Evolutionary conservation across 2,888 invertebrate genomes (phyloP), one percentile per base, ranked within the genome.

Genomic region (Morinoia aosen): DNA sequence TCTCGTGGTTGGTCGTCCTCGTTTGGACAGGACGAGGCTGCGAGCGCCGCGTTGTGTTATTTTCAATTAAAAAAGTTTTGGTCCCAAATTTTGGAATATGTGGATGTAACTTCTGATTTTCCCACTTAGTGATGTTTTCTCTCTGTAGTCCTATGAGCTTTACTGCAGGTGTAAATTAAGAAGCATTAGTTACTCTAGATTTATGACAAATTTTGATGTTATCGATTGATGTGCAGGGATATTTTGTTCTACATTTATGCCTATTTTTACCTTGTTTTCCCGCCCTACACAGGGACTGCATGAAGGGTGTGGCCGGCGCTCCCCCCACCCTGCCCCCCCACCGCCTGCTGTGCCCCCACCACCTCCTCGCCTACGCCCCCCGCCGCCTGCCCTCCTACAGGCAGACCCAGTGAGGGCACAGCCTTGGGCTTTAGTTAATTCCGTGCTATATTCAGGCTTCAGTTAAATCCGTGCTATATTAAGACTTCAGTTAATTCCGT

Each of bases 291-390:
- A 93, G 93, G 57, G 93, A 93, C 19, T 93, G 93, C 93, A 58
- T 93, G 58, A 56, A 58, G 19, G 93, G 93, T 1, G 58, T 48
- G 57, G 93, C 57, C 12, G 25, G 93, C 4, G 14, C 56, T 19
- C 57, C 93, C 19, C 95, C 95, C n/a, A 4, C 40, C 7, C 95
- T 95, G 39, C 11, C 0, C 61, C 56, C 48, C 58, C n/a, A n/a
- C 58, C 40, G 95, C 19, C 64, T 95, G 61, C 40, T 95, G 39
- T 95, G 95, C 64, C 0, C 95, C 58, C 95, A 95, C 95, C 39
- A 48, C 7, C 95, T n/a, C 61, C 48, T 40, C 8, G n/a, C 33
- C 10, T 95, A 95, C 95, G 11, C 40, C 0, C 95, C 95, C 4
- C 58, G 2, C 14, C 40, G n/a, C 40, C 95, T 95, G 39, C 56